phyloP scores from a whole-genome alignment of 2,797 vertebrate genomes.

The Brotula barbata region DNA sequence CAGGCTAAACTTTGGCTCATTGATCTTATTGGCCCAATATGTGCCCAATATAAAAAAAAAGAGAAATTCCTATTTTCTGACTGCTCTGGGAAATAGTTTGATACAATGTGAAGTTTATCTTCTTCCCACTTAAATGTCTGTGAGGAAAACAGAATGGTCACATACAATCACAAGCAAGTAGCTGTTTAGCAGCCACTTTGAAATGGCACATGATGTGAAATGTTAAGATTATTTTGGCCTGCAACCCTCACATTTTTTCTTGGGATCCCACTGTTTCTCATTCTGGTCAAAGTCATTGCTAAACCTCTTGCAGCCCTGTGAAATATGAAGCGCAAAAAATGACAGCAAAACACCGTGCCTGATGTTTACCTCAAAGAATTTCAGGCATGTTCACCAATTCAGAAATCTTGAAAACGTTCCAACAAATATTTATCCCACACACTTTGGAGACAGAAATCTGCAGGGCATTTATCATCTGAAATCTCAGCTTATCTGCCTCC shows the following conservation, averaged over 20 bases:
- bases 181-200: constrained; percentile 2
- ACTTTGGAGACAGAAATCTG: constrained; percentile 21
- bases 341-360: constrained; percentile 35
- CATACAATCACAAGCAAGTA: constrained; percentile 19
- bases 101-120: constrained; percentile 1
- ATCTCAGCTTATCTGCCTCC: constrained; percentile 13
- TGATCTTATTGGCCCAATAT: constrained; percentile 10
- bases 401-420: constrained; percentile 40
- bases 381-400: constrained; percentile 45
- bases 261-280: no score
- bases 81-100: neutral
- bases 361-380: constrained; percentile 54
- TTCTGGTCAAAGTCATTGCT: constrained; percentile 6
- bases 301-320: neutral
- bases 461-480: constrained; percentile 36
- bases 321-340: constrained; percentile 22
- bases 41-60: neutral
- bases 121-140: constrained; percentile 1
- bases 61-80: constrained; percentile 8
- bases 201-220: constrained; percentile 22
- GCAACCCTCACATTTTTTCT: constrained; percentile 1
- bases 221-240: neutral
- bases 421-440: constrained; percentile 49
- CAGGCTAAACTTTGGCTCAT: constrained; percentile 8
- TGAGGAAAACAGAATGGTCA: no score